Evolutionary conservation across 2,888 invertebrate species (phyloP), one percentile per base, ranked within the genome.

Genomic region (Opisthograptis luteolata): DNA sequence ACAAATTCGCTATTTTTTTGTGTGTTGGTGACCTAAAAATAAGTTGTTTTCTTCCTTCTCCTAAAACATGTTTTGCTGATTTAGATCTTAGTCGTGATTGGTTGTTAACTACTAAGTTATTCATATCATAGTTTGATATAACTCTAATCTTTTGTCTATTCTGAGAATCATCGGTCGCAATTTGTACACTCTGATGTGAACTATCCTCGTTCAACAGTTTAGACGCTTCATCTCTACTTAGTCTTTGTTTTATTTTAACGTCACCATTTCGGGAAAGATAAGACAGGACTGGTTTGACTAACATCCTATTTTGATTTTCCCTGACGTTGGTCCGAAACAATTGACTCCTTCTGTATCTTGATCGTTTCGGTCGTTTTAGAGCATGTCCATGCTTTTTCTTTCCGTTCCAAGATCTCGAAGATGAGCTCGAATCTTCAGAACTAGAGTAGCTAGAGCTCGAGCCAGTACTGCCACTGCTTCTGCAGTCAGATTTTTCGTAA

Each of bases 1-100:
- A 32, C 4, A 49, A 27, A 19, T 49, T 49, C 2, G 25, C 5
- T n/a, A 42, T 37, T 27, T 27, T 43, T n/a, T 43, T 37, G 5
- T 31, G 12, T 10, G 3, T 2, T 2, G 28, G 28, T 9, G 32
- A n/a, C 2, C 14, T 43, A 12, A 49, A 49, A 2, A 39, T 8
- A 3, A 49, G 32, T 28, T 43, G 27, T 20, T 49, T 49, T 27
- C 15, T 43, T 0, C 49, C 39, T 9, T 31, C 8, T 3, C 27
- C 20, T 14, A 32, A 9, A 15, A 7, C 0, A 0, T 19, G 27
- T 14, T 27, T 40, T 17, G 1, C 6, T 19, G 32, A n/a, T 35
- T 12, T 35, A 12, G 15, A 3, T 3, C 12, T 31, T 3, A 3
- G 3, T 17, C 2, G 8, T 13, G 2, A 1, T 0, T 5, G 8